Percentiles rank a stretch among this genome's conserved stretches.
phyloP scores from a whole-genome alignment of 2,888 invertebrate genomes.

The Pemphredon lugubris region DNA sequence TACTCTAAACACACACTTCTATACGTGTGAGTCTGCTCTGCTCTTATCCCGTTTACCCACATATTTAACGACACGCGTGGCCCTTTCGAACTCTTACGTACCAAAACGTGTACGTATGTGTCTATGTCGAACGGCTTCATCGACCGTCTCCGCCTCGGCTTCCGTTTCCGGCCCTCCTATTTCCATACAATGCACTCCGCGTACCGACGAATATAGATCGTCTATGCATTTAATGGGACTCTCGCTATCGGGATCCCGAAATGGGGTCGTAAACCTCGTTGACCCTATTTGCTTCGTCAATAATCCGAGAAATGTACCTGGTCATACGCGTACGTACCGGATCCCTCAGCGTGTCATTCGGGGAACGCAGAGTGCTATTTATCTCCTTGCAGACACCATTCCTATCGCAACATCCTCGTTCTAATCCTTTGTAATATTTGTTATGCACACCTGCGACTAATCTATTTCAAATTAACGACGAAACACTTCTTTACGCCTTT shows the following conservation, averaged over 20 bases:
- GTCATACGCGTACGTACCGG: background rate
- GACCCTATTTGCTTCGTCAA: conserved; percentile 49
- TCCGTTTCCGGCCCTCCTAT: conserved; percentile 51
- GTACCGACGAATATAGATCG: conserved; percentile 42
- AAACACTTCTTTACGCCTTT: no score
- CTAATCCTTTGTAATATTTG: no score
- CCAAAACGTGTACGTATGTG: conserved; percentile 15
- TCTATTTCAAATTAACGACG: no score
- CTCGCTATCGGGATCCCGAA: conserved; percentile 39
- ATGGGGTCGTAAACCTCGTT: conserved; percentile 46
- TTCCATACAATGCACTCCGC: conserved; percentile 53
- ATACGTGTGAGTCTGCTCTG: no score
- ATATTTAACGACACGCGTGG: no score
- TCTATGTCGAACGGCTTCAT: conserved; percentile 21
- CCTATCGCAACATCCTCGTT: no score
- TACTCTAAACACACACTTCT: no score
- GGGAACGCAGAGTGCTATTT: background rate
- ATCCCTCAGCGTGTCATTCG: background rate
- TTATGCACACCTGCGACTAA: no score
- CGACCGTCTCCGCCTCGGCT: conserved; percentile 27
- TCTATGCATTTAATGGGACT: conserved; percentile 50
- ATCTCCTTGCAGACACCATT: background rate
- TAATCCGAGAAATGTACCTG: conserved; percentile 26
- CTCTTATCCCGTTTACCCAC: no score
- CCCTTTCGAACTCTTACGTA: no score